A percentile compares a stretch with the other conserved stretches of the same genome.
Evolutionary conservation across 1,140 invertebrate genomes (phyloP).

Genomic region (Panagrolaimus sp.): DNA sequence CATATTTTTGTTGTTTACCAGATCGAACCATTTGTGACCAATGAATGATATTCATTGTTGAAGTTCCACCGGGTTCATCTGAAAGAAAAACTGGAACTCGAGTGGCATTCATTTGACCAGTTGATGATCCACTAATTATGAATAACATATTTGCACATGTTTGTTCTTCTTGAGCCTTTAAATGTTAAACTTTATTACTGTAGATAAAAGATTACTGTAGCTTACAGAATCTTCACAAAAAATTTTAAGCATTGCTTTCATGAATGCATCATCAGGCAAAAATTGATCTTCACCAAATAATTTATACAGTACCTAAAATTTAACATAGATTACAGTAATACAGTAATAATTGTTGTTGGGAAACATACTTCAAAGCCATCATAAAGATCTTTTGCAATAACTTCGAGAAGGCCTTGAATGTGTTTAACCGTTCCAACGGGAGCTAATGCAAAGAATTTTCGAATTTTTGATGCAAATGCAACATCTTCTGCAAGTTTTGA

Average conservation of each 20-base stretch:
- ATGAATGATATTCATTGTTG: constrained; percentile 17
- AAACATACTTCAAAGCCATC: background rate
- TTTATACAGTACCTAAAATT: background rate
- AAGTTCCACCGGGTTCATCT: constrained; percentile 17
- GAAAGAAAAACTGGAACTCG: constrained; percentile 14
- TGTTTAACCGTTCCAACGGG: constrained; percentile 22
- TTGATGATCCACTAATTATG: background rate
- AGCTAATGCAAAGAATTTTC: constrained; percentile 24
- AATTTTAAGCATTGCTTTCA: constrained; percentile 10
- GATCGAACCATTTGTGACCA: constrained; percentile 15
- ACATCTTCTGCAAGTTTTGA: constrained; percentile 42
- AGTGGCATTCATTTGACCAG: constrained; percentile 11
- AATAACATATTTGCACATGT: constrained; percentile 10
- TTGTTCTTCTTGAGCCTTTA: background rate
- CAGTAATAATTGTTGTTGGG: background rate
- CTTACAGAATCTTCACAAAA: constrained; percentile 1
- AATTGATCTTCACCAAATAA: constrained; percentile 13
- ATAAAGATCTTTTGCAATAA: constrained; percentile 10
- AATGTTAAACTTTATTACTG: no score
- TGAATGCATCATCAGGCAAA: background rate
- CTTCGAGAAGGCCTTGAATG: background rate
- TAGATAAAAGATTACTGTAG: no score
- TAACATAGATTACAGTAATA: background rate
- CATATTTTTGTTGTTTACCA: constrained; percentile 10
- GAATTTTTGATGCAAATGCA: constrained; percentile 19